phyloP scores from a whole-genome alignment of 2,113 vertebrate genomes.

The Calonectris borealis region DNA sequence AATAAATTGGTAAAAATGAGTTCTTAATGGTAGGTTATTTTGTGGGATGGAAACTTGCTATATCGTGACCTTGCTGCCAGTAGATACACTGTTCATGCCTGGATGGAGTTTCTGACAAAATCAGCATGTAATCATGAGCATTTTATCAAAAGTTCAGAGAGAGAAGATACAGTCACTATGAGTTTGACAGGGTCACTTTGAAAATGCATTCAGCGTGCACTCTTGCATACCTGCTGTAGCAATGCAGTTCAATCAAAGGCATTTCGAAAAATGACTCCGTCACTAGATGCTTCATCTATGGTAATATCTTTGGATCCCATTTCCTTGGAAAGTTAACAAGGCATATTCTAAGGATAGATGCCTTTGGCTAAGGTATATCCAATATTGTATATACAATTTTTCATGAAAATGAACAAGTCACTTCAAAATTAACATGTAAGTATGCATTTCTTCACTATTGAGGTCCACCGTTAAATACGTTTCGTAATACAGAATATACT shows the following conservation, averaged over 20 bases:
- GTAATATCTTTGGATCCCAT: conserved; percentile 19
- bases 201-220: conserved; percentile 34
- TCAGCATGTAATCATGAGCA: conserved; percentile 57
- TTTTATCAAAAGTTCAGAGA: conserved; percentile 63
- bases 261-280: conserved; percentile 2
- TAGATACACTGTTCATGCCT: conserved; percentile 53
- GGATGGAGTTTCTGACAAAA: conserved; percentile 66
- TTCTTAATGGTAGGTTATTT: conserved; percentile 6
- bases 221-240: conserved; percentile 21
- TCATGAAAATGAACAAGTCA: background rate
- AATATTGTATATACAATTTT: background rate
- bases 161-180: conserved; percentile 26
- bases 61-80: conserved; percentile 52
- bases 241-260: conserved; percentile 16
- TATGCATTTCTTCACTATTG: background rate
- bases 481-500: background rate
- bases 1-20: conserved; percentile 44
- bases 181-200: conserved; percentile 60
- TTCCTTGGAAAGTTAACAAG: conserved; percentile 51
- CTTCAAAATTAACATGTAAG: background rate
- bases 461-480: background rate
- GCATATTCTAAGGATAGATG: conserved; percentile 32
- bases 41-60: conserved; percentile 1
- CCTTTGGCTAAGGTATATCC: background rate
- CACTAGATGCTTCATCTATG: background rate